A percentile compares a stretch with the other conserved stretches of the same genome.
Conservation (phyloP, 2,113 vertebrate species). For the Leptocoma aspasia region DNA sequence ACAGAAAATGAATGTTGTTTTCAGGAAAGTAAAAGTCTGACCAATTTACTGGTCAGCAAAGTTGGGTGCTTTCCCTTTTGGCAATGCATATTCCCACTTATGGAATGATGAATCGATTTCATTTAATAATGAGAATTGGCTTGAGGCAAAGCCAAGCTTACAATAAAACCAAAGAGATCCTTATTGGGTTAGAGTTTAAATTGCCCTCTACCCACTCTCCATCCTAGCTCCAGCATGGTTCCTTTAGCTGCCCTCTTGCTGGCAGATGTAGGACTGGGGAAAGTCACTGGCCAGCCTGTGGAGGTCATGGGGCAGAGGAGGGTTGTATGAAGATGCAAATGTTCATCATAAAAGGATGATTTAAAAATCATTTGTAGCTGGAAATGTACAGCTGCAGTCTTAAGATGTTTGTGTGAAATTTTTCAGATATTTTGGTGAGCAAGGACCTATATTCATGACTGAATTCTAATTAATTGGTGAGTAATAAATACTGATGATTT, state of each 20-base stretch:
- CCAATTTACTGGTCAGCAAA: neutral
- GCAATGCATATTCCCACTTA: neutral
- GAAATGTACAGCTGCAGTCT: neutral
- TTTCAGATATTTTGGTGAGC: neutral
- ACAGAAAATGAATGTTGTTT: neutral
- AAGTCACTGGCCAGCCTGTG: neutral
- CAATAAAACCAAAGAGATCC: neutral
- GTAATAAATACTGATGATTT: neutral
- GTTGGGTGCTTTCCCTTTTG: neutral
- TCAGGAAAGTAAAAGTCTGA: neutral
- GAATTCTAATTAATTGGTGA: neutral
- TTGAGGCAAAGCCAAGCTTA: neutral
- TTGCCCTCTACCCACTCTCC: neutral
- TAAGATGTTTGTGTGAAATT: neutral
- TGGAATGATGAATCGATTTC: neutral
- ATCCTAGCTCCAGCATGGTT: rapidly evolving
- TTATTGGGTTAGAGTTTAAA: neutral
- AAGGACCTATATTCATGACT: neutral
- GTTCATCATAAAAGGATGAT: neutral
- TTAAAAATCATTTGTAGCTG: neutral
- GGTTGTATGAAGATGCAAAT: neutral
- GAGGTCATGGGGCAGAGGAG: neutral
- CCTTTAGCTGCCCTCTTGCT: neutral
- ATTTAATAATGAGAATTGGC: constrained; percentile 37
- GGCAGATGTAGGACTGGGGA: neutral